These are phyloP conservation scores for Rhinolophus sinicus DNA, from an alignment of 2,113 vertebrate species.

Conservation along the genomic window DNA sequence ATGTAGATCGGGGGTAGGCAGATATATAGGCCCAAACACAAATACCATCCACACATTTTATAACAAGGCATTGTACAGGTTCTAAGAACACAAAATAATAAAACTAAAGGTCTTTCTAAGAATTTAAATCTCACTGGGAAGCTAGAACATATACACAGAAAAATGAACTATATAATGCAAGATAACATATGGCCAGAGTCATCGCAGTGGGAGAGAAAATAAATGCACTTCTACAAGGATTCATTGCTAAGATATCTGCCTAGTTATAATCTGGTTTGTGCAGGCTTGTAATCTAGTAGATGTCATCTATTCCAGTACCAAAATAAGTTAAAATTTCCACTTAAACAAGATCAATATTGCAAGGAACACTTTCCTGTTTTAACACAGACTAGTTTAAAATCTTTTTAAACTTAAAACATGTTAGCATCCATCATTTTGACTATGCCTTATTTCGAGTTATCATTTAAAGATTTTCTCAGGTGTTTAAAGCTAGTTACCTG, in stretches of 20 bases:
- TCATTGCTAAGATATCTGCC: not conserved
- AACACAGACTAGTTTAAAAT: conserved; percentile 10
- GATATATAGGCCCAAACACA: not conserved
- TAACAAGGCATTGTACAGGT: not conserved
- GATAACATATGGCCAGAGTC: not conserved
- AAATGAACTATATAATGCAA: not conserved
- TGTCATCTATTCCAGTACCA: not conserved
- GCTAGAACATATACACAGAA: not conserved
- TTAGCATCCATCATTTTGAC: not conserved
- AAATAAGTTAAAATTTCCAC: conserved; percentile 11
- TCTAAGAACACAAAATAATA: not conserved
- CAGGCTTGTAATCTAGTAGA: not conserved
- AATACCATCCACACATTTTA: not conserved
- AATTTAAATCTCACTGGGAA: not conserved
- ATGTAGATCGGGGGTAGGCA: not conserved
- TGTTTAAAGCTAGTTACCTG: not conserved
- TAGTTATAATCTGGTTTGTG: not conserved
- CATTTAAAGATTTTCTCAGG: conserved; percentile 20
- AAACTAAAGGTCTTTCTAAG: conserved; percentile 25
- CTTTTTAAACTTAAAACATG: not conserved
- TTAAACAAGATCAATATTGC: not conserved
- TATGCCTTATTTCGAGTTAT: not conserved
- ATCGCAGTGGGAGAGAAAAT: not conserved
- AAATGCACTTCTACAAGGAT: not conserved
- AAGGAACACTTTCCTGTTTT: not conserved